These are phyloP conservation scores for Lagodon rhomboides DNA, from an alignment of 2,797 vertebrate species.

Conservation along the genomic window DNA sequence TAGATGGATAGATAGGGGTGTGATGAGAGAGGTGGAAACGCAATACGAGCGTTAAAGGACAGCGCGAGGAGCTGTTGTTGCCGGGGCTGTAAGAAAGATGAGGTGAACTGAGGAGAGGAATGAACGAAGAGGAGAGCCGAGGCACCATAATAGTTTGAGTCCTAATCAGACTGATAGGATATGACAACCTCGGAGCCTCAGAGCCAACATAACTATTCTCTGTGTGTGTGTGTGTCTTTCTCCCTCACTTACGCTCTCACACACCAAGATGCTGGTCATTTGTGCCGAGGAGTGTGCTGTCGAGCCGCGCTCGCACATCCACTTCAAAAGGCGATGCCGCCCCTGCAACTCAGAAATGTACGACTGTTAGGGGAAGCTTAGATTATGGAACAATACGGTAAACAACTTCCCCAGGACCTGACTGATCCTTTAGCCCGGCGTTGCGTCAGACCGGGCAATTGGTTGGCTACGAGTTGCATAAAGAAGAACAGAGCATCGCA, in stretches of 20 bases:
- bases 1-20: background rate
- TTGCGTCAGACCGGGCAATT: constrained; percentile 13
- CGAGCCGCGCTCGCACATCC: constrained; percentile 49
- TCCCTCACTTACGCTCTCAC: background rate
- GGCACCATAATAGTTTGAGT: constrained; percentile 67
- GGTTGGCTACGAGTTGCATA: constrained; percentile 23
- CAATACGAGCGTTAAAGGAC: background rate
- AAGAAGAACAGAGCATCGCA: constrained; percentile 24
- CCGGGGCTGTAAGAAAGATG: constrained; percentile 23
- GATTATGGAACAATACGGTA: constrained; percentile 39
- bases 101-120: constrained; percentile 59
- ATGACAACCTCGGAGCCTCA: constrained; percentile 69
- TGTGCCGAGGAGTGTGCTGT: constrained; percentile 40
- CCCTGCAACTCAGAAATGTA: constrained; percentile 40
- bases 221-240: background rate
- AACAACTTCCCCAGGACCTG: constrained; percentile 34
- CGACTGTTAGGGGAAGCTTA: constrained; percentile 34
- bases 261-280: constrained; percentile 52
- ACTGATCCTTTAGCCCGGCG: constrained; percentile 32
- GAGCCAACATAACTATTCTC: constrained; percentile 54
- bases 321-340: constrained; percentile 47
- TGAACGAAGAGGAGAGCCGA: constrained; percentile 49
- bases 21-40: background rate
- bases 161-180: constrained; percentile 73
- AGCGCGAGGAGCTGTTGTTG: constrained; percentile 27